Base-by-base conservation (phyloP, 2,888 invertebrate genomes). In the Acronicta leporina region DNA sequence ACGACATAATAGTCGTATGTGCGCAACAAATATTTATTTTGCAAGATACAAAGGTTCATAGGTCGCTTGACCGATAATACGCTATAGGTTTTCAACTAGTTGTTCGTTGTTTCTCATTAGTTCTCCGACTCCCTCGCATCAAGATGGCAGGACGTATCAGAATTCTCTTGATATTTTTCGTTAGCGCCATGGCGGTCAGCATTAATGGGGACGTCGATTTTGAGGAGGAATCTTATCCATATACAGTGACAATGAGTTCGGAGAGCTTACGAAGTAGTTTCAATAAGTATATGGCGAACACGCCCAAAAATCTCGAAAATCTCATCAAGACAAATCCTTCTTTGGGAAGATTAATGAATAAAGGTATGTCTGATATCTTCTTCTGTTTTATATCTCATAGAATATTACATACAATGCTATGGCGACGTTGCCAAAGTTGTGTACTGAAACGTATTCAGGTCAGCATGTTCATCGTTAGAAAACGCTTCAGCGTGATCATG, bases 311-410 rank as follows among this genome's bases (percentile, higher is more conserved):
- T 40, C 20, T 72, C 4, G 60, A 62, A 15, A 16, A 25, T 13
- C 30, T 50, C 5, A 27, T 56, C 20, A 57, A 48, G 47, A 51
- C 45, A 40, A 59, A 53, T 42, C 42, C 61, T 30, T 51, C 47
- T 25, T 46, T 64, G 15, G 63, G 53, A 8, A 59, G 27, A 35
- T 14, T 77, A 38, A 65, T 73, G 68, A 14, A 46, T 6, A 66
- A 70, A 68, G 64, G 77, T 77, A 52, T 45, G 55, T 33, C 2
- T 11, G 10, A 11, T 33, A 33, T 33, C 6, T 9, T 30, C 7
- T 9, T 9, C 9, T 33, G 4, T 33, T 33, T 33, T 3, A 20
- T n/a, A n/a, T n/a, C n/a, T n/a, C n/a, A n/a, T n/a, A n/a, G n/a
- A n/a, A n/a, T n/a, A n/a, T n/a, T n/a, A n/a, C n/a, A n/a, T n/a